A percentile compares a stretch with the other conserved stretches of the same genome.
Evolutionary conservation across 1,140 invertebrate genomes (phyloP).

Genomic region (Babylonia areolata): DNA sequence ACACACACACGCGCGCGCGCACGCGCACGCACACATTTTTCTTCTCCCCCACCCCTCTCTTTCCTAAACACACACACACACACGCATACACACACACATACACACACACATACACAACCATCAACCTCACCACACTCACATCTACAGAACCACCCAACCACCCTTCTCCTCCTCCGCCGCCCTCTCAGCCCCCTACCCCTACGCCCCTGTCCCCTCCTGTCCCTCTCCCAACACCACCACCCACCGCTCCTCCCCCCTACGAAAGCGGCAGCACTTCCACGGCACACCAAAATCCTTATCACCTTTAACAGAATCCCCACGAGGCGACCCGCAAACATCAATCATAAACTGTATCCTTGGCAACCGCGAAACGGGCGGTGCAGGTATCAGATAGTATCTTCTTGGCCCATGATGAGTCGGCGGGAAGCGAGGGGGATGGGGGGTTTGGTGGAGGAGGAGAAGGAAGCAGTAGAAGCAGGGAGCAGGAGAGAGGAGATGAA

Average conservation of each 20-base stretch:
- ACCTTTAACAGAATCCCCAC: neutral
- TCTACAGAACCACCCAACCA: too few relatives aligned
- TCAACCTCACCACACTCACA: neutral
- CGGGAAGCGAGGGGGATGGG: too few relatives aligned
- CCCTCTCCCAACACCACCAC: neutral
- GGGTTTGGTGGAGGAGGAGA: too few relatives aligned
- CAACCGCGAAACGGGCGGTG: neutral
- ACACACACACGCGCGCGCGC: neutral
- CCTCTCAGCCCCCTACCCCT: neutral
- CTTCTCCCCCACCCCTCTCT: too few relatives aligned
- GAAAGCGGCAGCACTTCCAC: neutral
- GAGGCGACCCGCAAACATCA: slow-evolving; percentile 14
- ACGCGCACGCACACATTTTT: neutral
- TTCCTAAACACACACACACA: neutral
- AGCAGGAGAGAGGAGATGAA: too few relatives aligned
- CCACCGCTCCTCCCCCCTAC: neutral
- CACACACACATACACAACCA: neutral
- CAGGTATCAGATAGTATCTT: slow-evolving; percentile 11
- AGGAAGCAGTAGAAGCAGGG: too few relatives aligned
- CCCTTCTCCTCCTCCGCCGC: neutral
- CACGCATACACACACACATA: neutral
- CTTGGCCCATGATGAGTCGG: neutral
- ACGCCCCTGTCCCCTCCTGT: neutral
- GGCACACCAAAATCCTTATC: too few relatives aligned
- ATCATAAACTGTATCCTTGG: slow-evolving; percentile 33